phyloP scores from a whole-genome alignment of 2,797 vertebrate species.

The Lutjanus argentimaculatus region DNA sequence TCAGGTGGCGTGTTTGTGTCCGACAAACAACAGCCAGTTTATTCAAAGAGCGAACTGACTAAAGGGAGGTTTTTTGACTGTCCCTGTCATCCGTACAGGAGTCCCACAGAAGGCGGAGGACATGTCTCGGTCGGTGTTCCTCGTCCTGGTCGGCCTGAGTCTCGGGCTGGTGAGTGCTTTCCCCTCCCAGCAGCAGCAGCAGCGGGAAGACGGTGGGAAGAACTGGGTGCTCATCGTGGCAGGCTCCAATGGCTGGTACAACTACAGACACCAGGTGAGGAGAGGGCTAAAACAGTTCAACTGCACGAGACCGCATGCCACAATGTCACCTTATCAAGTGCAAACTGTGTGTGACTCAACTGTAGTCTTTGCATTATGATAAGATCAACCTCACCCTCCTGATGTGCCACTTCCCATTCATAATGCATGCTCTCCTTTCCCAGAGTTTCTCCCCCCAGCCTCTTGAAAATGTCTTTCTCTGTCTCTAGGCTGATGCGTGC shows the following conservation, averaged over 20 bases:
- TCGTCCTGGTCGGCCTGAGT: conserved; percentile 82
- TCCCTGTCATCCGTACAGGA: conserved; percentile 9
- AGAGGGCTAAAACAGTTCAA: conserved; percentile 29
- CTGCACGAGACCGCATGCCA: neutral
- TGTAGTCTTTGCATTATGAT: conserved; percentile 18
- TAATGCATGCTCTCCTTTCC: neutral
- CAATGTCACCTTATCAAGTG: conserved; percentile 9
- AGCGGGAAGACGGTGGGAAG: conserved; percentile 83
- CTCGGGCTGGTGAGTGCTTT: conserved; percentile 72
- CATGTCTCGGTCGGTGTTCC: conserved; percentile 78
- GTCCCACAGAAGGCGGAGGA: conserved; percentile 17
- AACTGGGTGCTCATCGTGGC: conserved; percentile 97
- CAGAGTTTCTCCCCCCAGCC: neutral
- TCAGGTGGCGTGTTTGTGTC: conserved; percentile 19
- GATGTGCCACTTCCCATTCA: conserved; percentile 23
- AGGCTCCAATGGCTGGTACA: conserved; percentile 95
- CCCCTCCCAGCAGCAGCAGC: conserved; percentile 74
- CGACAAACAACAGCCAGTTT: too few species aligned
- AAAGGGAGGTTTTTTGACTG: fast-evolving
- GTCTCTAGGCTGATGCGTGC: conserved; percentile 92
- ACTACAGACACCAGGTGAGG: conserved; percentile 98
- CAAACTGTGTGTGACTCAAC: conserved; percentile 11
- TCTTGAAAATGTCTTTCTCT: neutral
- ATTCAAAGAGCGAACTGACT: neutral
- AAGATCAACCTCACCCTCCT: neutral